Evolutionary conservation across 2,113 vertebrate species (phyloP), one percentile per base, ranked within the genome.

Genomic region (Arizona elegans): DNA sequence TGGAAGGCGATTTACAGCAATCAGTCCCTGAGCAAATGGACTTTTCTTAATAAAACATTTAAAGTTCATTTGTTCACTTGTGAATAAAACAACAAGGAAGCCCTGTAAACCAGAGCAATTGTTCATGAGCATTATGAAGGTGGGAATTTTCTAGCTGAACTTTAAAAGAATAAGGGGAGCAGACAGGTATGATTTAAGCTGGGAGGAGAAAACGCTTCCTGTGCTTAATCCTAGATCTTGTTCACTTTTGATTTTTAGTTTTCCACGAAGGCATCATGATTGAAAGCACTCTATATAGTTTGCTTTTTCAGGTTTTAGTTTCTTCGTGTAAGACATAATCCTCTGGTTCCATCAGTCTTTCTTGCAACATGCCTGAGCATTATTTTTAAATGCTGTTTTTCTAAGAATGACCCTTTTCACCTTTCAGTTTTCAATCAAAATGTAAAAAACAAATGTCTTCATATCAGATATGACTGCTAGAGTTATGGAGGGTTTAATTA

Each of bases 401-500:
- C 92, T 29, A 55, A 91, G 92, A 94, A 86, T 86, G 33, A 15
- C 75, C 24, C 92, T 91, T 93, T 93, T 5, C 89, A 29, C 81
- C 96, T 93, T 96, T 95, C 94, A 95, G 93, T 54, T 88, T 95
- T 91, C 89, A 93, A 87, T 91, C 85, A 96, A 94, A 92, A 95
- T 92, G 56, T 96, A 96, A 89, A 54, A 86, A 53, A 92, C 89
- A 62, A 93, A 65, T 91, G 91, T 95, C 59, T 88, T 89, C 93
- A 97, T 97, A 96, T 70, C 29, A 56, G 94, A 96, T 95, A 95
- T 88, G 96, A 87, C 96, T 89, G 62, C 90, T 93, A 95, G 97
- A 94, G 59, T 94, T 96, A 95, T 89, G 96, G 93, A 93, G 93
- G 94, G 96, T 97, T 97, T 95, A 96, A 96, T 95, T 95, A 95